Conservation (phyloP, 2,113 vertebrate species). For the Paramisgurnus dabryanus region DNA sequence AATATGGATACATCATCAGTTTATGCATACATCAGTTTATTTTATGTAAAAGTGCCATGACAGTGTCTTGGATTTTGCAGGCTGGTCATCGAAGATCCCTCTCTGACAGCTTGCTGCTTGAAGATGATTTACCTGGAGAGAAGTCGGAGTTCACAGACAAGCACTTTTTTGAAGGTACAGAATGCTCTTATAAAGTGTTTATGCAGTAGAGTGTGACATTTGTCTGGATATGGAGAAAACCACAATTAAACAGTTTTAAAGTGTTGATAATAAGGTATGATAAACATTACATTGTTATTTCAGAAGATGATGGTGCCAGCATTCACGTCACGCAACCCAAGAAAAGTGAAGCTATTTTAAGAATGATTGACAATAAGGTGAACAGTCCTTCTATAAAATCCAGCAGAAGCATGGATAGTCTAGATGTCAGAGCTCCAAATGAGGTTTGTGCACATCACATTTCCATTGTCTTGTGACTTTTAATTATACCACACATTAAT, state of each 20-base stretch:
- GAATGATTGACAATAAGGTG: conserved; percentile 67
- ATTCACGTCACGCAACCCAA: conserved; percentile 68
- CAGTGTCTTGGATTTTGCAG: conserved; percentile 51
- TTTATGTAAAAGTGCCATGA: not conserved
- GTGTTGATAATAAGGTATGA: not conserved
- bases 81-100: conserved; percentile 64
- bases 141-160: conserved; percentile 32
- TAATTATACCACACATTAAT: not conserved
- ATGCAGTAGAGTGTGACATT: not conserved
- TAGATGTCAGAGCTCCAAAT: conserved; percentile 63
- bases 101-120: conserved; percentile 68
- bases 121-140: conserved; percentile 63
- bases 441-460: conserved; percentile 58
- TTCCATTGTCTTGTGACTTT: not conserved
- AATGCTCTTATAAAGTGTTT: not conserved
- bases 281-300: conserved; percentile 35
- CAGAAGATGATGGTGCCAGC: conserved; percentile 72
- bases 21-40: not conserved
- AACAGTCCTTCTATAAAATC: conserved; percentile 52
- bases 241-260: conserved; percentile 20
- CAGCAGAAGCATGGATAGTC: conserved; percentile 65
- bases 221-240: not conserved
- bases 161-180: conserved; percentile 64
- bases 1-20: too few species aligned
- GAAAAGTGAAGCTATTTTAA: conserved; percentile 69